A percentile compares a stretch with the other conserved stretches of the same genome.
These are phyloP conservation scores for Ashinkailepas kermadecensis DNA, from an alignment of 2,888 invertebrate species.

Conservation along the genomic window DNA sequence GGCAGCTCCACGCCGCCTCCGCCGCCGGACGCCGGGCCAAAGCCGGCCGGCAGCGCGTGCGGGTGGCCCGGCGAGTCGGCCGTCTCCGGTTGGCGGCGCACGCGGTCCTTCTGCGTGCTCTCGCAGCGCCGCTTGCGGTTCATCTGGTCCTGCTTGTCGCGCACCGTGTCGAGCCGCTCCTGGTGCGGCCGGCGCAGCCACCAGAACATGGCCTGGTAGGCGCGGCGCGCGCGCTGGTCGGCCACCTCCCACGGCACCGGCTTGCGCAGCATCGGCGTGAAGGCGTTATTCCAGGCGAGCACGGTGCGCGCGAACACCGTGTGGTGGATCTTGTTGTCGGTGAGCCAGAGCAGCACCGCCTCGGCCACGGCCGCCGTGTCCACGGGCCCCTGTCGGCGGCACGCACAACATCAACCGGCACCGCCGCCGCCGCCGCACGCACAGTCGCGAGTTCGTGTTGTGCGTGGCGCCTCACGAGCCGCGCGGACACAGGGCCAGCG, in stretches of 20 bases:
- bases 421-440: neutral
- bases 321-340: conserved; percentile 24
- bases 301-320: conserved; percentile 23
- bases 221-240: conserved; percentile 2
- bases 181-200: conserved; percentile 18
- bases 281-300: conserved; percentile 18
- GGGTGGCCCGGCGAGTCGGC: neutral
- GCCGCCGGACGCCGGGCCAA: neutral
- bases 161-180: conserved; percentile 3
- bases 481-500: neutral
- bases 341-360: conserved; percentile 19
- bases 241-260: neutral
- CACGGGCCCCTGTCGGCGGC: conserved; percentile 25
- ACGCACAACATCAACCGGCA: neutral
- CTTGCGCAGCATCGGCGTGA: conserved; percentile 18
- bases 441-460: neutral
- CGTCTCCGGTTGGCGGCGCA: neutral
- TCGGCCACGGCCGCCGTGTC: neutral
- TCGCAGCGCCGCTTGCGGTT: conserved; percentile 18
- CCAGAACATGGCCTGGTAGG: conserved; percentile 1
- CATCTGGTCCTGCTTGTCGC: neutral
- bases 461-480: neutral
- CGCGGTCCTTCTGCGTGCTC: conserved; percentile 1
- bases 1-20: neutral
- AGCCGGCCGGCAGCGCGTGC: neutral